Conservation (phyloP, 1,140 invertebrate genomes). For the Pseudobourletiella spinata region DNA sequence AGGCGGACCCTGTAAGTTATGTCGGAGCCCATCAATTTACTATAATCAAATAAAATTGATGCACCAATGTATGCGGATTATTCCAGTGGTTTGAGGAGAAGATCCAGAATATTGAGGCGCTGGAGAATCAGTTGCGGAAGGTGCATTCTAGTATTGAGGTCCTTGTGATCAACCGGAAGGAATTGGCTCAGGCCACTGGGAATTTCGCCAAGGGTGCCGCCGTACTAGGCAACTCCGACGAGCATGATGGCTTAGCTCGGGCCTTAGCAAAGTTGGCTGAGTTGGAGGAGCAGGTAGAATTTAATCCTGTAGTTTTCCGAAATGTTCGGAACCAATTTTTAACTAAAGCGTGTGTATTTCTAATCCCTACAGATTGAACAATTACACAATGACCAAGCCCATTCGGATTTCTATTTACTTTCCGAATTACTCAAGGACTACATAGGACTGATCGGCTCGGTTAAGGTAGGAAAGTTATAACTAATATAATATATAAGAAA, state of each 20-base stretch:
- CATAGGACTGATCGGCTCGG: constrained; percentile 79
- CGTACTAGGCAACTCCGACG: constrained; percentile 87
- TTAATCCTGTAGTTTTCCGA: too few relatives aligned
- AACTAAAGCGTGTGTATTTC: neutral
- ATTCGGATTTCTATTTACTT: constrained; percentile 87
- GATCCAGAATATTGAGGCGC: constrained; percentile 77
- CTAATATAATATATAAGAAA: too few relatives aligned
- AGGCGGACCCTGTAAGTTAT: constrained; percentile 80
- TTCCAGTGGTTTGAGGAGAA: constrained; percentile 97
- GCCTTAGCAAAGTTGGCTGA: constrained; percentile 89
- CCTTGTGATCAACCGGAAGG: constrained; percentile 74
- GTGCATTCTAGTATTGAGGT: constrained; percentile 80
- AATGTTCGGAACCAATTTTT: neutral
- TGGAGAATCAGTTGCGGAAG: constrained; percentile 81
- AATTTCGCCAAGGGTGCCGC: constrained; percentile 78
- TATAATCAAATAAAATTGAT: neutral
- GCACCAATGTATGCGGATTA: neutral
- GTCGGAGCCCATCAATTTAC: constrained; percentile 3
- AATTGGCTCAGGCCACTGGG: constrained; percentile 69
- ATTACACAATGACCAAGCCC: constrained; percentile 81
- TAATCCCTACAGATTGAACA: constrained; percentile 59
- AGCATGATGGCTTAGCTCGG: constrained; percentile 83
- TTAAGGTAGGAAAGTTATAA: constrained; percentile 56
- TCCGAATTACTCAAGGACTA: constrained; percentile 94
- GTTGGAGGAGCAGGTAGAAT: constrained; percentile 66